Conservation (phyloP, 2,113 vertebrate species). For the Emberiza fucata region DNA sequence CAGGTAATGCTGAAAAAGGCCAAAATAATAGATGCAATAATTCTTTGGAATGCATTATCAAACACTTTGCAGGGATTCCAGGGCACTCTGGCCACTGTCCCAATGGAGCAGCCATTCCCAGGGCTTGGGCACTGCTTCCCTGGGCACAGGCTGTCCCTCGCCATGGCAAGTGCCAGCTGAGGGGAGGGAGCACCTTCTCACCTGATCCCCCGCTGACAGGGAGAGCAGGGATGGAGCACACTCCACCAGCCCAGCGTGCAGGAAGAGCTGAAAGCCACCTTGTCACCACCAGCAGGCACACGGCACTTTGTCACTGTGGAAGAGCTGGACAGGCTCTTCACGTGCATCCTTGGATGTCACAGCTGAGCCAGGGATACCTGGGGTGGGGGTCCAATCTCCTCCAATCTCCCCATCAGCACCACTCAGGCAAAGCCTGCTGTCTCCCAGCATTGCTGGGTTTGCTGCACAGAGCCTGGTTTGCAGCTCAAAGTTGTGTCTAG, state of each 20-base stretch:
- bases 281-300: background rate
- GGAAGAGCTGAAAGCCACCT: background rate
- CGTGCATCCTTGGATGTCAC: fast-evolving
- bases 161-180: background rate
- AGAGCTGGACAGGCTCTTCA: background rate
- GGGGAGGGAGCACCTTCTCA: background rate
- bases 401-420: background rate
- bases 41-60: background rate
- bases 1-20: background rate
- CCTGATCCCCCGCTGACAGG: background rate
- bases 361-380: background rate
- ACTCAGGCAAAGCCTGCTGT: background rate
- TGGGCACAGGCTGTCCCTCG: background rate
- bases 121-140: background rate
- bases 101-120: background rate
- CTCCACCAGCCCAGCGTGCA: fast-evolving
- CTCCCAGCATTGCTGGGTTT: background rate
- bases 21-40: background rate
- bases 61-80: background rate
- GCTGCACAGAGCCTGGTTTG: background rate
- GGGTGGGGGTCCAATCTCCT: no score
- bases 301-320: background rate
- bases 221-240: fast-evolving
- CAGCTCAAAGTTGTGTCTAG: background rate
- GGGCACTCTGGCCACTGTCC: background rate